Conservation (phyloP, 1,140 invertebrate species). For the Pseudomyrmex flavicornis region DNA sequence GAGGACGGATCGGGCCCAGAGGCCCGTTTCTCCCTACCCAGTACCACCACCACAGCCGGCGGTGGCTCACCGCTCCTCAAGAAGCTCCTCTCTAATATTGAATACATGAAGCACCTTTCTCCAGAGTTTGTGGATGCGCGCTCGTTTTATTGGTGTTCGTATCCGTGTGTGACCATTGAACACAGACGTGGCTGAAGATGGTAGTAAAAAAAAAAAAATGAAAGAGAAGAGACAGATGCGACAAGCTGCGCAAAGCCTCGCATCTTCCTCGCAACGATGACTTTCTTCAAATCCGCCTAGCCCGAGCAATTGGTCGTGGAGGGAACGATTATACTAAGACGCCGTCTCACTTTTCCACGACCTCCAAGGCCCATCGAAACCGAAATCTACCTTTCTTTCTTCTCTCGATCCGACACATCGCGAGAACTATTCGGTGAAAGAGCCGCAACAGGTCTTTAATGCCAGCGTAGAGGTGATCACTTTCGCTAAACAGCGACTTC, state of each 20-base stretch:
- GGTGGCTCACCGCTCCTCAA: slow-evolving; percentile 46
- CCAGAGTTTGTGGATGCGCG: slow-evolving; percentile 66
- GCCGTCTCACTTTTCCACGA: slow-evolving; percentile 74
- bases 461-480: slow-evolving; percentile 12
- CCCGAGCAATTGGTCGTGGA: slow-evolving; percentile 46
- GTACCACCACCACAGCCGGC: slow-evolving; percentile 66
- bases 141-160: slow-evolving; percentile 16
- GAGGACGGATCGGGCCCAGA: slow-evolving; percentile 79
- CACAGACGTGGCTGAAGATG: not conserved
- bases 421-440: slow-evolving; percentile 67
- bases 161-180: not conserved
- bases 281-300: slow-evolving; percentile 70
- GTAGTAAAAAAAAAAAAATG: not conserved
- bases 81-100: slow-evolving; percentile 84
- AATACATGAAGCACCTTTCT: slow-evolving; percentile 82
- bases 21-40: slow-evolving; percentile 79
- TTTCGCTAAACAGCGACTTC: slow-evolving; percentile 43
- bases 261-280: slow-evolving; percentile 43
- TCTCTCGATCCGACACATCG: slow-evolving; percentile 32
- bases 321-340: slow-evolving; percentile 68
- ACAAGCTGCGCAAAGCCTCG: not conserved
- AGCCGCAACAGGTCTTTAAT: slow-evolving; percentile 35
- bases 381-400: slow-evolving; percentile 66
- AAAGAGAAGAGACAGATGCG: slow-evolving; percentile 22
- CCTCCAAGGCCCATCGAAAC: slow-evolving; percentile 77